Percentiles rank a stretch among this genome's conserved stretches.
Conservation (phyloP, 1,140 invertebrate species). For the Hypothenemus hampei region DNA sequence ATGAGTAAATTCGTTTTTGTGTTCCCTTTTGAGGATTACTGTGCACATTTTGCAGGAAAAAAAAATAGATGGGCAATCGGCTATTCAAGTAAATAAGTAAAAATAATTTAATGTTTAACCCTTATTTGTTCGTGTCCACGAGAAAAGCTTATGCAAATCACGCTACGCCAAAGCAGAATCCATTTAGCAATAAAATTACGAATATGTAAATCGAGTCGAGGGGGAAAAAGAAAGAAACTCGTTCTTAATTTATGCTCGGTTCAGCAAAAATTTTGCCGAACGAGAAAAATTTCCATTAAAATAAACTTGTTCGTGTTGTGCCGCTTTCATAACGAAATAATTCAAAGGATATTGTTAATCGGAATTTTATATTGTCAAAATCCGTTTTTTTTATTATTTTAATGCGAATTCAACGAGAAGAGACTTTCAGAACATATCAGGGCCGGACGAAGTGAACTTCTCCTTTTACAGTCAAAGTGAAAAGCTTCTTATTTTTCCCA, state of each 20-base stretch:
- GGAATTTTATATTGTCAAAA: conserved; percentile 2
- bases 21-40: background rate
- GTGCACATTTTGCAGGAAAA: background rate
- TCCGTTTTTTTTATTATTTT: background rate
- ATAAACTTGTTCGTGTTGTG: conserved; percentile 16
- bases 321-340: conserved; percentile 3
- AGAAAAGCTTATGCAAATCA: conserved; percentile 17
- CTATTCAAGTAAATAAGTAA: background rate
- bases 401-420: too few species aligned
- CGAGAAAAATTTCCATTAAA: conserved; percentile 16
- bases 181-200: conserved; percentile 20
- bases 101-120: conserved; percentile 2
- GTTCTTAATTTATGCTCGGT: conserved; percentile 21
- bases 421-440: too few species aligned
- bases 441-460: too few species aligned
- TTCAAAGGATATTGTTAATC: conserved; percentile 5
- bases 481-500: conserved; percentile 13
- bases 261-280: conserved; percentile 19
- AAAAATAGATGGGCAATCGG: background rate
- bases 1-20: conserved; percentile 14
- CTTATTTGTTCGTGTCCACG: conserved; percentile 9
- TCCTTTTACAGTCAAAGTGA: background rate
- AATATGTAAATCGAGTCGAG: conserved; percentile 15
- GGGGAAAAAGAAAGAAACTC: conserved; percentile 17
- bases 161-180: conserved; percentile 13